Conservation (phyloP, 2,888 invertebrate genomes). For the Harpalus rubripes region DNA sequence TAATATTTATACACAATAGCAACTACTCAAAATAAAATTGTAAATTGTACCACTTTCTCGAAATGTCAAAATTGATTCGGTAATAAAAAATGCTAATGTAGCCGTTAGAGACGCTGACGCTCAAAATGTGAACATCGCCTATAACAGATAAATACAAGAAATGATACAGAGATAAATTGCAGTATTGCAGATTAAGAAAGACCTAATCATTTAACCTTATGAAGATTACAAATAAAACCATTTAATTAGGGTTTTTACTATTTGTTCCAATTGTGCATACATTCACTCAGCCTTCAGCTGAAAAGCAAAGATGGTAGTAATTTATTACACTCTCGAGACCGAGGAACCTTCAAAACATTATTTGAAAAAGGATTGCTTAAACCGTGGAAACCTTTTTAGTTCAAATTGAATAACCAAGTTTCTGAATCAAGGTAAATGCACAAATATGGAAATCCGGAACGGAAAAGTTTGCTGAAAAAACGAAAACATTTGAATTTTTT, state of each 20-base stretch:
- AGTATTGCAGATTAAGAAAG: too few relatives aligned
- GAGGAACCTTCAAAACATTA: neutral
- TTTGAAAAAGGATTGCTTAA: neutral
- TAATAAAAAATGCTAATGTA: too few relatives aligned
- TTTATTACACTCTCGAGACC: neutral
- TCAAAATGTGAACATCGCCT: too few relatives aligned
- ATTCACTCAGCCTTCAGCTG: neutral
- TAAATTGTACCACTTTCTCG: too few relatives aligned
- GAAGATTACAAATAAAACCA: neutral
- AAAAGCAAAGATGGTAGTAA: neutral
- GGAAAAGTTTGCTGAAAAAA: neutral
- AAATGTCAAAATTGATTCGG: too few relatives aligned
- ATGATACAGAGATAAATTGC: too few relatives aligned
- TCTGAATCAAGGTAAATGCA: constrained; percentile 6
- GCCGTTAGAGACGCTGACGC: too few relatives aligned
- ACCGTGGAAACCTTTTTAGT: neutral
- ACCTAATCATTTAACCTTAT: too few relatives aligned
- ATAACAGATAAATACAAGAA: too few relatives aligned
- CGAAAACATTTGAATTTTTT: constrained; percentile 15
- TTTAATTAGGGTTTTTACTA: neutral
- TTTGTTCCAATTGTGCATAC: neutral
- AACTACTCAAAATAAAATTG: too few relatives aligned
- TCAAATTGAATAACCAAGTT: neutral
- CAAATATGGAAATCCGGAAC: constrained; percentile 9
- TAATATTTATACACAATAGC: too few relatives aligned